Conservation (phyloP, 2,888 invertebrate genomes). For the Melolontha melolontha region DNA sequence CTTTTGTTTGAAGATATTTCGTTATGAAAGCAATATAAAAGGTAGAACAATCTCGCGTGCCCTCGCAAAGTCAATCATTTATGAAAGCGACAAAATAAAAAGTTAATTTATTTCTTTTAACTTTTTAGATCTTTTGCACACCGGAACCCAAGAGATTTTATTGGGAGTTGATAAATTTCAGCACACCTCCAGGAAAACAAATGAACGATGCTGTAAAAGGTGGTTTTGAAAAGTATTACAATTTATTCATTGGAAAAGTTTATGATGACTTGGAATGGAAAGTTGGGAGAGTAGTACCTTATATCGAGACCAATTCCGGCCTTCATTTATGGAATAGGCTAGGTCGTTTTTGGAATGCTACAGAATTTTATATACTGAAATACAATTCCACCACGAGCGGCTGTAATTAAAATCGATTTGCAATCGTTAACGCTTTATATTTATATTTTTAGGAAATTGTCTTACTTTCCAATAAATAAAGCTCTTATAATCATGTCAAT, state of each 20-base stretch:
- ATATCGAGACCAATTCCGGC: not conserved
- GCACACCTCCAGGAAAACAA: not conserved
- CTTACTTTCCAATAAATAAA: too few relatives aligned
- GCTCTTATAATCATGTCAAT: too few relatives aligned
- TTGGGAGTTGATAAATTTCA: conserved; percentile 5
- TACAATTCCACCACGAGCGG: conserved; percentile 6
- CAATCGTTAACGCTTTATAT: too few relatives aligned
- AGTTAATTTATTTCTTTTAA: not conserved
- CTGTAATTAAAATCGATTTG: too few relatives aligned
- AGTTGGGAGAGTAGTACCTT: conserved; percentile 8
- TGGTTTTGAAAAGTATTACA: not conserved
- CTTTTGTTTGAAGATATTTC: too few relatives aligned
- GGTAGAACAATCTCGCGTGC: too few relatives aligned
- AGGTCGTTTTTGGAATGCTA: not conserved
- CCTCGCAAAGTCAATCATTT: too few relatives aligned
- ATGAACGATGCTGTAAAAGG: conserved; percentile 7
- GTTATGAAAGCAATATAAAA: too few relatives aligned
- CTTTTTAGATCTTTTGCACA: not conserved
- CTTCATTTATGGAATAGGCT: not conserved
- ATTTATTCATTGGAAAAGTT: not conserved
- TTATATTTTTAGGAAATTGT: too few relatives aligned
- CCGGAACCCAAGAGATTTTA: not conserved
- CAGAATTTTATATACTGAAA: conserved; percentile 3
- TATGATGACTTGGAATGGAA: conserved; percentile 11
- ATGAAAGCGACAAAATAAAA: too few relatives aligned